phyloP scores from a whole-genome alignment of 2,113 vertebrate species.

The Patagioenas fasciata region DNA sequence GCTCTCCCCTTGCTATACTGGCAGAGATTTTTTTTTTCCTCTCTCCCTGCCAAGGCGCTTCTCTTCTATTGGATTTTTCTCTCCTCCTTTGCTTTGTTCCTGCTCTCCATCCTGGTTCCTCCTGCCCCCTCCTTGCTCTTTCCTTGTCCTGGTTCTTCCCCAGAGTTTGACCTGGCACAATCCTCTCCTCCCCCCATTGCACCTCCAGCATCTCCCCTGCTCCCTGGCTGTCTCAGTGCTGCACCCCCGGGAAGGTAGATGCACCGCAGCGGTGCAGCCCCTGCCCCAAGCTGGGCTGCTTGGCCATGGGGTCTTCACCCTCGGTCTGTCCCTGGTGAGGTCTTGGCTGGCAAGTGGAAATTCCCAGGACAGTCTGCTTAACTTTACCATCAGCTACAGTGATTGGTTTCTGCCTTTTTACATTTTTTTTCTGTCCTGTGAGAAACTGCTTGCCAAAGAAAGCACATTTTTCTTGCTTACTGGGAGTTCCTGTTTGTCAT shows the following conservation, averaged over 20 bases:
- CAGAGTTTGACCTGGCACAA: not conserved
- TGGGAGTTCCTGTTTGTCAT: slow-evolving; percentile 73
- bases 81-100: not conserved
- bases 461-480: slow-evolving; percentile 57
- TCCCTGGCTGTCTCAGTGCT: not conserved
- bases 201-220: not conserved
- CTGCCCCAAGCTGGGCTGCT: not conserved
- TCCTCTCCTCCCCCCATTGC: fast-evolving
- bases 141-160: no score
- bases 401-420: slow-evolving; percentile 7
- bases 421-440: not conserved
- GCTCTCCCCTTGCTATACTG: not conserved
- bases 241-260: not conserved
- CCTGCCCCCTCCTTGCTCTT: not conserved
- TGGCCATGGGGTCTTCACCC: not conserved
- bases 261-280: no score
- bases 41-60: not conserved
- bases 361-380: not conserved
- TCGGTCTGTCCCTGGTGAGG: not conserved
- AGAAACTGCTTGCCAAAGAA: slow-evolving; percentile 46
- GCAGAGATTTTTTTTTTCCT: not conserved
- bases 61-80: not conserved
- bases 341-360: not conserved
- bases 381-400: not conserved
- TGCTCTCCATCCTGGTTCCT: not conserved